Evolutionary conservation across 2,797 vertebrate species (phyloP), one percentile per base, ranked within the genome.

Genomic region (Anguilla obscura): DNA sequence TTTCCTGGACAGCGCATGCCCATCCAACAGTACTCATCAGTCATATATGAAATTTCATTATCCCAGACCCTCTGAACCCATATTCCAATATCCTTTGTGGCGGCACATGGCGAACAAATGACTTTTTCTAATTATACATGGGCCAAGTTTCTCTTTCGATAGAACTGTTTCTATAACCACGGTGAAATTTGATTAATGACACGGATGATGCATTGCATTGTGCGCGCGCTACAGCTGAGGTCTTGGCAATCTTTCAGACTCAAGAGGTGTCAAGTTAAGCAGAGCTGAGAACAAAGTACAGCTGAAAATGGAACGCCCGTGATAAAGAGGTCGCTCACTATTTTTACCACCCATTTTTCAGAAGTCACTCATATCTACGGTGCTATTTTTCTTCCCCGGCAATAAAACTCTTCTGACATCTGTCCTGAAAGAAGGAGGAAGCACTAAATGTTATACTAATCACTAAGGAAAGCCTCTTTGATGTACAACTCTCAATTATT

Each of bases 191-290:
- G 16, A 80, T 80, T 80, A 80, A 80, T 8, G 40, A 48, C 30
- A n/a, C 2, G n/a, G 40, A 9, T 48, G 79, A 82, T 82, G 45
- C 5, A 50, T n/a, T 50, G 45, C 40, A 82, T 50, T 82, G 40
- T 82, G 90, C 52, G 63, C 4, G 85, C 79, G 76, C 90, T 79
- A 21, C 74, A 79, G 14, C 33, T 79, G 74, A 79, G 74, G 33
- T 79, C 74, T 45, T 84, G 80, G 80, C 50, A 84, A 54, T 84
- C 24, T 84, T 14, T 84, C 50, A 27, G 80, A 27, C 36, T 36
- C 74, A 14, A 50, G 79, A 82, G 45, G 45, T 12, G 24, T 82
- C 79, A 82, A 14, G 40, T 10, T 82, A 56, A 84, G 74, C 16
- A 45, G 74, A 40, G 36, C 36, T 14, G 74, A 21, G 33, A 79